Conservation (phyloP, 2,797 vertebrate species). For the Channallabes apus region DNA sequence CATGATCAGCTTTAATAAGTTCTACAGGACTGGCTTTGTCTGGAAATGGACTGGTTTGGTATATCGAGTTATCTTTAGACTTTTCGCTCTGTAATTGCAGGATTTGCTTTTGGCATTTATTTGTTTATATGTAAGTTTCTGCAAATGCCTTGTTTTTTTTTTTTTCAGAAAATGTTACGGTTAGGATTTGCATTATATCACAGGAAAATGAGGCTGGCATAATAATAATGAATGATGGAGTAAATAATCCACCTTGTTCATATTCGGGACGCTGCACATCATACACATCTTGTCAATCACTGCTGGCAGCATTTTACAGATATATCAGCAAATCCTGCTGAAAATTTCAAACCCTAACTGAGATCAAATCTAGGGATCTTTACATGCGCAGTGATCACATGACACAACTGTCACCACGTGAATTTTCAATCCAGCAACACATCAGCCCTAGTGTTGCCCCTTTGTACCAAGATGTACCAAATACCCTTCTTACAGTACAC, state of each 20-base stretch:
- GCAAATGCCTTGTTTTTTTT: background rate
- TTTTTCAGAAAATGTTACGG: background rate
- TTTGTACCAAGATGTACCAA: background rate
- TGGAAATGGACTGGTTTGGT: background rate
- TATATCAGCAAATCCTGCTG: background rate
- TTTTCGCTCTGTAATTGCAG: background rate
- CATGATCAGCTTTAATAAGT: background rate
- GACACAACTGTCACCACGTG: background rate
- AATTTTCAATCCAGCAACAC: background rate
- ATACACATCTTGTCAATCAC: background rate
- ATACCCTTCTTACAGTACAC: background rate
- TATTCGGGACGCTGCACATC: background rate
- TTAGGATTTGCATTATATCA: background rate
- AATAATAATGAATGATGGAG: background rate
- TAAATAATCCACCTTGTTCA: background rate
- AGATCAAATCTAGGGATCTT: background rate
- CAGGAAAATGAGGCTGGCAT: background rate
- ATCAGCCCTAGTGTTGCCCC: background rate
- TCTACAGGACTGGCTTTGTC: background rate
- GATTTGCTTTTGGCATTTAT: background rate
- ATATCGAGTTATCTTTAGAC: background rate
- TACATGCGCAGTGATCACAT: background rate
- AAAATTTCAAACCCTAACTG: background rate
- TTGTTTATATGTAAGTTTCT: background rate
- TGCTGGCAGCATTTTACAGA: background rate